Evolutionary conservation across 2,888 invertebrate genomes (phyloP).

Genomic region (Azorinus chamasolen): DNA sequence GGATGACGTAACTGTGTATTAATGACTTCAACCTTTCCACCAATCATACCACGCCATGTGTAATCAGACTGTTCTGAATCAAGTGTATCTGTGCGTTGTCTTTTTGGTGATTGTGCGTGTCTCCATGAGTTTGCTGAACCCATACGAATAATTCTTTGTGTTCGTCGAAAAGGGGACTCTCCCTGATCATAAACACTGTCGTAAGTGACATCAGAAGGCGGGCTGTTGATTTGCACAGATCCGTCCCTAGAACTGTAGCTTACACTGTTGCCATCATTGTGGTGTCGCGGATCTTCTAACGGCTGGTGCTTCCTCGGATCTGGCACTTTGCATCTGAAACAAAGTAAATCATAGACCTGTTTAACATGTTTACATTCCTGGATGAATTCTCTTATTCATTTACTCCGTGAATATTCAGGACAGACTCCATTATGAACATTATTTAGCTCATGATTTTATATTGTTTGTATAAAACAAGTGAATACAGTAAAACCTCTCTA

Average conservation of each 20-base stretch:
- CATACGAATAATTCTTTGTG: slow-evolving; percentile 53
- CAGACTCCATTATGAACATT: too few species aligned
- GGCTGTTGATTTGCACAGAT: slow-evolving; percentile 39
- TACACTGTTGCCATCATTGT: slow-evolving; percentile 24
- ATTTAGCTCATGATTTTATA: too few species aligned
- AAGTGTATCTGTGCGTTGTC: slow-evolving; percentile 13
- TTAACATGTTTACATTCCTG: too few species aligned
- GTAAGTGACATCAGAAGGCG: slow-evolving; percentile 48
- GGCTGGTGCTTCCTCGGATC: slow-evolving; percentile 30
- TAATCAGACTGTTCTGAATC: slow-evolving; percentile 39
- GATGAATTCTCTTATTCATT: too few species aligned
- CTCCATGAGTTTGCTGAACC: slow-evolving; percentile 62
- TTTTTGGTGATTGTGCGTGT: slow-evolving; percentile 24
- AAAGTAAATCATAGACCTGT: too few species aligned
- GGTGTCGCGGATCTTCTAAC: slow-evolving; percentile 14
- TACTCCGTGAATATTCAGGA: too few species aligned
- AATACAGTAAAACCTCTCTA: too few species aligned
- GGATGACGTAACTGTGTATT: slow-evolving; percentile 56
- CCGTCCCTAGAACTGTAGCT: slow-evolving; percentile 52
- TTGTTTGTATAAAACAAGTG: too few species aligned
- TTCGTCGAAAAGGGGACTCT: slow-evolving; percentile 56
- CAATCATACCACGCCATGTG: slow-evolving; percentile 59
- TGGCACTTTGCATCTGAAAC: slow-evolving; percentile 32
- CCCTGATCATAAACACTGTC: slow-evolving; percentile 54
- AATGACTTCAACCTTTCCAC: slow-evolving; percentile 49